Percentiles rank a stretch among this genome's conserved stretches.
Evolutionary conservation across 2,113 vertebrate species (phyloP).

Genomic region (Tragelaphus imberbis): DNA sequence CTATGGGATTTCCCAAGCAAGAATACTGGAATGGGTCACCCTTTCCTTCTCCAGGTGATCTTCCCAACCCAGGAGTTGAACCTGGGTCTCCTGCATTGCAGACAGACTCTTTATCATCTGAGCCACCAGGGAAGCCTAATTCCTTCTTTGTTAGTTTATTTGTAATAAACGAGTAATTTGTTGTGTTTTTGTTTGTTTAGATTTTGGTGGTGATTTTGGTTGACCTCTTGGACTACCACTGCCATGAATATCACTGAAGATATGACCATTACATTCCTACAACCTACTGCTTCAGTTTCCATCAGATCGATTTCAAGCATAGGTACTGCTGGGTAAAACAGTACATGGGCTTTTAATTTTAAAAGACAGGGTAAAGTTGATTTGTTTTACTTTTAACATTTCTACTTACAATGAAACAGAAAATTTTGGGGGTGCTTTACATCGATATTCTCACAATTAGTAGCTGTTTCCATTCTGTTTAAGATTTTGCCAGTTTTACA

Average conservation of each 20-base stretch:
- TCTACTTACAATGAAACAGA: background rate
- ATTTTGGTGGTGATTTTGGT: background rate
- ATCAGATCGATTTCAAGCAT: background rate
- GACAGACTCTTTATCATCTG: background rate
- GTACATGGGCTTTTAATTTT: background rate
- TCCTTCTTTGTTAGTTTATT: background rate
- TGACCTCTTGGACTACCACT: background rate
- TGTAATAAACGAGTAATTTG: background rate
- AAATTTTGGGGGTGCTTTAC: background rate
- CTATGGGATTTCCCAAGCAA: background rate
- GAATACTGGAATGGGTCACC: background rate
- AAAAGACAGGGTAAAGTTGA: background rate
- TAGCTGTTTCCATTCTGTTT: background rate
- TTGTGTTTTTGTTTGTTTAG: background rate
- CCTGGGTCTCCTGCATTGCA: background rate
- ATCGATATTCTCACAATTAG: background rate
- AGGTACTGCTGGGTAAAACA: background rate
- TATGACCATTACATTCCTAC: background rate
- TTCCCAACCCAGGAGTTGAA: background rate
- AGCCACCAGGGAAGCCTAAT: background rate
- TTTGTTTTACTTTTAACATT: background rate
- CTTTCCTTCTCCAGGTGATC: background rate
- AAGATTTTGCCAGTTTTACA: background rate
- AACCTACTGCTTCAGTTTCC: background rate
- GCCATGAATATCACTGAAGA: background rate